phyloP scores from a whole-genome alignment of 2,888 invertebrate genomes.

The Clistopyga incitator region DNA sequence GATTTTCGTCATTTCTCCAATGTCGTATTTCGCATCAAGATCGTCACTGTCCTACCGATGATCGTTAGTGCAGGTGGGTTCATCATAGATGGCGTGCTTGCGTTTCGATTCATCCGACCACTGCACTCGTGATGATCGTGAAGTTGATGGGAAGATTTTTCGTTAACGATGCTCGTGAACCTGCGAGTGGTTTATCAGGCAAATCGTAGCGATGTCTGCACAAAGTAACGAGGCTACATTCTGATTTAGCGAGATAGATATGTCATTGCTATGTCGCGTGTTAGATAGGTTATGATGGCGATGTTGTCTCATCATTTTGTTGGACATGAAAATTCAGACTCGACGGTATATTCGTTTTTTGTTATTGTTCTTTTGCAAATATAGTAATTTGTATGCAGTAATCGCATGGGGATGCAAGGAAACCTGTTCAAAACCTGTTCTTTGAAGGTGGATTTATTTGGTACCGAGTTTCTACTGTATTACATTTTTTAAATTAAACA shows the following conservation, averaged over 20 bases:
- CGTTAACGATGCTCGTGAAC: background rate
- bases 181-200: background rate
- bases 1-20: background rate
- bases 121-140: background rate
- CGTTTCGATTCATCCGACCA: background rate
- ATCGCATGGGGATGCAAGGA: too few relatives aligned
- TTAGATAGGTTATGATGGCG: background rate
- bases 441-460: too few relatives aligned
- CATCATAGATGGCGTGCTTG: background rate
- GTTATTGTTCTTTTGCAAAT: too few relatives aligned
- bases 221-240: background rate
- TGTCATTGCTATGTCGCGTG: conserved; percentile 2
- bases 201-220: background rate
- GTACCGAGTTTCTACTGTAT: too few relatives aligned
- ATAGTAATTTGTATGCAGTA: too few relatives aligned
- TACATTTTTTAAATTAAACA: too few relatives aligned
- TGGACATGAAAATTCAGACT: background rate
- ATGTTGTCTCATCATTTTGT: background rate
- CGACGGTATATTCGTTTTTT: background rate
- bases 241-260: background rate
- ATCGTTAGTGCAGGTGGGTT: background rate
- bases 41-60: background rate
- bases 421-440: too few relatives aligned
- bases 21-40: background rate
- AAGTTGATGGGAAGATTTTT: background rate